Evolutionary conservation across 2,888 invertebrate genomes (phyloP).

Genomic region (Ecliptopera silaceata): DNA sequence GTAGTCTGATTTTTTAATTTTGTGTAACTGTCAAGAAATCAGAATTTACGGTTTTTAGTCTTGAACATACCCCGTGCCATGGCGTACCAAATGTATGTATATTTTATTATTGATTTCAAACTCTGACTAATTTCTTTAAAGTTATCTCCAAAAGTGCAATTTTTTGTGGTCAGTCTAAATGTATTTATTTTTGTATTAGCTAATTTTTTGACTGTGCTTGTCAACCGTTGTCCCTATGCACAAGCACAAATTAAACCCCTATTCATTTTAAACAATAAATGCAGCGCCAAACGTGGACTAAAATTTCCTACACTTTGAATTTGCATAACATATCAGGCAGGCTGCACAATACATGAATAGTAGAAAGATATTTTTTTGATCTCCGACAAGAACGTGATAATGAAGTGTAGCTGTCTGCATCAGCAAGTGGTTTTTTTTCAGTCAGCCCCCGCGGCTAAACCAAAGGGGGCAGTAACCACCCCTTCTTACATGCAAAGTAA

Average conservation of each 20-base stretch:
- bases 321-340: too few relatives aligned
- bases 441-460: too few relatives aligned
- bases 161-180: too few relatives aligned
- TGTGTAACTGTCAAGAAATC: not conserved
- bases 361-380: slow-evolving; percentile 5
- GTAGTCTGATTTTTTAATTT: too few relatives aligned
- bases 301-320: too few relatives aligned
- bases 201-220: not conserved
- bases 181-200: not conserved
- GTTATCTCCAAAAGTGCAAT: too few relatives aligned
- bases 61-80: slow-evolving; percentile 6
- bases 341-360: too few relatives aligned
- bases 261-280: too few relatives aligned
- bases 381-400: slow-evolving; percentile 10
- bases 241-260: not conserved
- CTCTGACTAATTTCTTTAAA: not conserved
- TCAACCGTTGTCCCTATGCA: not conserved
- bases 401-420: slow-evolving; percentile 13
- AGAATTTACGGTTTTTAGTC: not conserved
- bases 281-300: too few relatives aligned
- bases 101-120: not conserved
- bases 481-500: slow-evolving; percentile 3
- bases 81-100: slow-evolving; percentile 1
- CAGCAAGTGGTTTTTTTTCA: not conserved
- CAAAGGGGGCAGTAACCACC: too few relatives aligned